Base-by-base conservation (phyloP, 2,113 vertebrate genomes). In the Microcebus griseorufus region DNA sequence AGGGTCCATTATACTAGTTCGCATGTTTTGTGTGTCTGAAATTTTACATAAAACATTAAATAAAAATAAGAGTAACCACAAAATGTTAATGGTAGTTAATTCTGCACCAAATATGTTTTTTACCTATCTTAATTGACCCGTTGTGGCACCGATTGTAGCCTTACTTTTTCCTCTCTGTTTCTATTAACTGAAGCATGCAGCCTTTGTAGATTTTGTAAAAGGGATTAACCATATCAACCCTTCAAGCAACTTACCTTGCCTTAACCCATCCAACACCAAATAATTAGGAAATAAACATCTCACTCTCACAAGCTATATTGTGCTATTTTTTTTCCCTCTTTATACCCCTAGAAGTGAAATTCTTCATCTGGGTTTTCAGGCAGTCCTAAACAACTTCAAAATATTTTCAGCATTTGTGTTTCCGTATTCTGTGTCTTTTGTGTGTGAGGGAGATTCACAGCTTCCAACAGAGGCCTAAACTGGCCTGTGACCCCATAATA, bases 131-230 rank as follows among this genome's bases (percentile, higher is more conserved):
- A 75, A 75, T 8, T 0, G 0, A 13, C 16, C 5, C 42, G 9
- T 69, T 64, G 17, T n/a, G 67, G 42, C 90, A 65, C 25, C 69
- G 39, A 45, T 2, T 51, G 6, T 5, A 67, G 25, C 29, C 3
- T 42, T 16, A 51, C 16, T 64, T 84, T 95, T 1, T 12, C 17
- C 3, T 37, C 37, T 37, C 5, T 53, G 1, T 84, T 73, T 93
- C 65, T 64, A 0, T 42, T 72, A 29, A n/a, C 13, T 75, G 29
- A 64, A 45, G 20, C 62, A 34, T 53, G 34, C 10, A 69, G 29
- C 32, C 73, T 64, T 64, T 67, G 60, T 4, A 65, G 53, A n/a
- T 53, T 94, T 95, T 89, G 10, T 78, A 39, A 96, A 96, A 34
- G 20, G 42, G 4, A n/a, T n/a, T 80, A 85, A 88, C 55, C 27